Conservation (phyloP, 1,140 invertebrate species). For the Hestina assimilis region DNA sequence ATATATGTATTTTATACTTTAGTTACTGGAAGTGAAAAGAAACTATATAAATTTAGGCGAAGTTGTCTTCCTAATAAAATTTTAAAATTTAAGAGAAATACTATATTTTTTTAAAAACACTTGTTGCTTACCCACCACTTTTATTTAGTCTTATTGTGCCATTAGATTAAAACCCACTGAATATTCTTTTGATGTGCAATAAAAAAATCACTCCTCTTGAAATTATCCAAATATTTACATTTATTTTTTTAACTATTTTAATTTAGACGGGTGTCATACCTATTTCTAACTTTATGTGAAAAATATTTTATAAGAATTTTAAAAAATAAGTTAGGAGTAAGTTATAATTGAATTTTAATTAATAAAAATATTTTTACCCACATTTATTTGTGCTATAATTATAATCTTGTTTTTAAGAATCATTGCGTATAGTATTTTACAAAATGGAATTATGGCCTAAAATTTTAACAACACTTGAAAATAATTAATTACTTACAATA, state of each 20-base stretch:
- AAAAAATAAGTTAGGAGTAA: constrained; percentile 17
- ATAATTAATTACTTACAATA: too few relatives aligned
- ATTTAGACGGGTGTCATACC: constrained; percentile 5
- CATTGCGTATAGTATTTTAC: not conserved
- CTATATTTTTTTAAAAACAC: constrained; percentile 35
- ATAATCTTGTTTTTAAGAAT: not conserved
- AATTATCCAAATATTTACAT: constrained; percentile 14
- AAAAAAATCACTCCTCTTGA: constrained; percentile 13
- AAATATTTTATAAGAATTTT: constrained; percentile 22
- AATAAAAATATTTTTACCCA: constrained; percentile 15
- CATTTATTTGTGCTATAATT: constrained; percentile 22
- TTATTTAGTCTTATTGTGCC: constrained; percentile 28
- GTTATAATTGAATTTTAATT: constrained; percentile 17
- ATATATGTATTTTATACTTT: not conserved
- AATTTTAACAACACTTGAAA: constrained; percentile 25
- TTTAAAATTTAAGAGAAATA: constrained; percentile 38
- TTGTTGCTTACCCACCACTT: constrained; percentile 51
- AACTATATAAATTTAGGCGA: constrained; percentile 20
- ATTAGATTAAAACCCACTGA: constrained; percentile 21
- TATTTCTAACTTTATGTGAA: constrained; percentile 14
- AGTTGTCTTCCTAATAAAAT: constrained; percentile 50
- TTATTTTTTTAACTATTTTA: constrained; percentile 30
- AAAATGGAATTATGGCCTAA: constrained; percentile 28
- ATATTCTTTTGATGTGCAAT: constrained; percentile 29
- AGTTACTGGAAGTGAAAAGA: not conserved